phyloP scores from a whole-genome alignment of 2,888 invertebrate species.

The Halictus ligatus region DNA sequence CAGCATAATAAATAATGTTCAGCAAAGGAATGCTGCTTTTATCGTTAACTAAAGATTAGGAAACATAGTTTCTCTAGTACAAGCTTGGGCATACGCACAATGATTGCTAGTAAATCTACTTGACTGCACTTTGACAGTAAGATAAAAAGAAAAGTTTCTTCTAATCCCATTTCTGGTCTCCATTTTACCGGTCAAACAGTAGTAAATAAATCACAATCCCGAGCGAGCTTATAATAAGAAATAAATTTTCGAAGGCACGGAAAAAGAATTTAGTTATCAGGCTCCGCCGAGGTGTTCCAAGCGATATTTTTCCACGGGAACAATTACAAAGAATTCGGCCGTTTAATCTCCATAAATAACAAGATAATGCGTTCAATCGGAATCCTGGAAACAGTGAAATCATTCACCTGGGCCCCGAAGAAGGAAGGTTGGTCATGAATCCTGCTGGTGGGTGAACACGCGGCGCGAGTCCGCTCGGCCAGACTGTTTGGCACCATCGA shows the following conservation, averaged over 20 bases:
- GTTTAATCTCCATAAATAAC: slow-evolving; percentile 54
- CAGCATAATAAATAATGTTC: too few species aligned
- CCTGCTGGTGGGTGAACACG: slow-evolving; percentile 26
- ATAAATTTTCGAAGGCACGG: neutral
- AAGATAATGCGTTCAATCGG: slow-evolving; percentile 40
- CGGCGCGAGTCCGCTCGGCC: slow-evolving; percentile 53
- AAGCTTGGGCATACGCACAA: too few species aligned
- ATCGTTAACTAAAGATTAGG: too few species aligned
- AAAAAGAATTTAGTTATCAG: slow-evolving; percentile 15
- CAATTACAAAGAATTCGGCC: slow-evolving; percentile 15
- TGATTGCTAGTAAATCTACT: neutral
- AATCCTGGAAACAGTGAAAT: slow-evolving; percentile 62
- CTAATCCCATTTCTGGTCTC: neutral
- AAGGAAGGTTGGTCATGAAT: slow-evolving; percentile 45
- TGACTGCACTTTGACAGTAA: neutral
- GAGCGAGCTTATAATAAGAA: neutral
- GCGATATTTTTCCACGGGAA: slow-evolving; percentile 4
- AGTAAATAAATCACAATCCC: neutral
- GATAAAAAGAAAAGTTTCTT: neutral
- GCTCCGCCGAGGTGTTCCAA: neutral
- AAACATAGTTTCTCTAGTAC: too few species aligned
- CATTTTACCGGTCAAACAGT: neutral
- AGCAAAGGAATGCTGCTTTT: too few species aligned
- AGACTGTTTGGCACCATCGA: slow-evolving; percentile 79
- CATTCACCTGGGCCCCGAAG: slow-evolving; percentile 49